phyloP scores from a whole-genome alignment of 2,888 invertebrate species.

The Ormia ochracea region DNA sequence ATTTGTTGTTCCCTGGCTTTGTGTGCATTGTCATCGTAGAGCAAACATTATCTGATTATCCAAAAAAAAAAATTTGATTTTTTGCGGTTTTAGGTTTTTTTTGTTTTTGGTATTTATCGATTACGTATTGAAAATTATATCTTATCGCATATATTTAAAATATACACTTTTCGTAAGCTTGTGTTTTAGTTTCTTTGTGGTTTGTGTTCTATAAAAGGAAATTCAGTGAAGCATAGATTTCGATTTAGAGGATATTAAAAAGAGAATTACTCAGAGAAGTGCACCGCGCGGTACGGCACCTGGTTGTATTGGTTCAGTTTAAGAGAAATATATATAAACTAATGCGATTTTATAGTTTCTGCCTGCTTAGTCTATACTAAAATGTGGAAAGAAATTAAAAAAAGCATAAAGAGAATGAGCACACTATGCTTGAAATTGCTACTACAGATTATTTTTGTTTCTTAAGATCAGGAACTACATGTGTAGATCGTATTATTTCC shows the following conservation, averaged over 20 bases:
- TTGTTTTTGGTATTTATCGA: slow-evolving; percentile 8
- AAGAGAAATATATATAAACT: no score
- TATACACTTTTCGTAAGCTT: neutral
- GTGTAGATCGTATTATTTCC: no score
- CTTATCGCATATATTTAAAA: slow-evolving; percentile 28
- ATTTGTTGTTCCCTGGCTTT: slow-evolving; percentile 29
- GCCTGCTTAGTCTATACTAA: no score
- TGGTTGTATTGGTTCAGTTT: no score
- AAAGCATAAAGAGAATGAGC: no score
- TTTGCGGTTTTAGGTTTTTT: slow-evolving; percentile 48
- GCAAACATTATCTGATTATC: slow-evolving; percentile 57
- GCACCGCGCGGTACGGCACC: no score
- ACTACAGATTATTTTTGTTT: no score
- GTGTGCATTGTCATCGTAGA: slow-evolving; percentile 12
- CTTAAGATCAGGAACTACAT: no score
- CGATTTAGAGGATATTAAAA: neutral
- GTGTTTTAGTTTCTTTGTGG: neutral
- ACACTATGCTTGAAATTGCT: no score
- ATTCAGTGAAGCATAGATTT: slow-evolving; percentile 26
- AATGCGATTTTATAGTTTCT: no score
- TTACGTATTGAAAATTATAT: slow-evolving; percentile 15
- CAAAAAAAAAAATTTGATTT: slow-evolving; percentile 52
- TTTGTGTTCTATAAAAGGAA: slow-evolving; percentile 1
- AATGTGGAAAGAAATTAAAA: no score
- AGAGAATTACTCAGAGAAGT: no score